Base-by-base conservation (phyloP, 2,888 invertebrate species). In the Dynastes maya region DNA sequence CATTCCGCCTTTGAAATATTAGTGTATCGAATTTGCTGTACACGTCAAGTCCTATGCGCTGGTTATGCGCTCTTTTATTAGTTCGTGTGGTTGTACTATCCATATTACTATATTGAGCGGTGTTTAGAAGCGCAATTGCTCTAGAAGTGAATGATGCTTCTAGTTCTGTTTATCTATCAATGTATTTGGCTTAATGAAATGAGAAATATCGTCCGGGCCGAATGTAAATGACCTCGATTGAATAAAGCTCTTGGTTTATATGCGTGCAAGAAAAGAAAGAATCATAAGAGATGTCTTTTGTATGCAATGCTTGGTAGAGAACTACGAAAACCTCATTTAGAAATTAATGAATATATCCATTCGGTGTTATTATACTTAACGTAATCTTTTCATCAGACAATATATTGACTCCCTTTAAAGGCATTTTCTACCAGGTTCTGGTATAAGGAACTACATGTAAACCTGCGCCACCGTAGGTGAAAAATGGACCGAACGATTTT, bases 1-100 rank as follows among this genome's bases (percentile, higher is more conserved):
- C 71, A 58, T 72, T 40, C 40, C 40, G 71, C 22, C 71, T 72
- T 72, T 72, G 71, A 72, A 72, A 72, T 58, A 72, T 72, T 72
- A 68, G 68, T 51, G 51, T 68, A 68, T 68, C 68, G 68, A 68
- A 68, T 68, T 68, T n/a, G 51, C 27, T 68, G 13, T 51, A n/a
- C 29, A 16, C 68, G 32, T 53, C 49, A 51, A 53, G 68, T 51
- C 63, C 63, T 27, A 55, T 55, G 22, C 2, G 8, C 2, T 45
- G 11, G 55, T 2, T 63, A 32, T 32, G 63, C 27, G 51, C 51
- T 49, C 68, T 51, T 68, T 27, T 49, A 68, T 68, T 51, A 68
- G 16, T 55, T 16, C 9, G 27, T 22, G 29, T 29, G 13, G 32
- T 29, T 22, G 5, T 68, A 49, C 13, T 68, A 2, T 51, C 3